Conservation (phyloP, 2,797 vertebrate species). For the Cossypha caffra region DNA sequence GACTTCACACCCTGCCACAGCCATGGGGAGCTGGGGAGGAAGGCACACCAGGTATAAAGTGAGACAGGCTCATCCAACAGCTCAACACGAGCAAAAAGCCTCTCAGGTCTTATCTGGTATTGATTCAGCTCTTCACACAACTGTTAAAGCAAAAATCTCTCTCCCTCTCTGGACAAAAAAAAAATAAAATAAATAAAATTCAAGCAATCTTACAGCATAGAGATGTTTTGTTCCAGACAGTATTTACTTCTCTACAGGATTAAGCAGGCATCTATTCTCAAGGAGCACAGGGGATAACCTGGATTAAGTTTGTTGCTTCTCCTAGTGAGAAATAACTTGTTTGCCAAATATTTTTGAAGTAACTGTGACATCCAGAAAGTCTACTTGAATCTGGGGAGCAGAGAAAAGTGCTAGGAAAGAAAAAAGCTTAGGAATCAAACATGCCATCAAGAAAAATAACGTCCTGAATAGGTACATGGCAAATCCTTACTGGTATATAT, state of each 20-base stretch:
- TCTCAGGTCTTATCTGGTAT: slow-evolving; percentile 52
- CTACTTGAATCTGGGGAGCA: neutral
- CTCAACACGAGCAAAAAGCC: neutral
- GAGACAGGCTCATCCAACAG: neutral
- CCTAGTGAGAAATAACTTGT: slow-evolving; percentile 14
- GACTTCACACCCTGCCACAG: neutral
- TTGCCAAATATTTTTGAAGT: slow-evolving; percentile 13
- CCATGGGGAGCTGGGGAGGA: neutral
- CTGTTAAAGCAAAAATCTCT: slow-evolving; percentile 9
- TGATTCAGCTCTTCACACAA: slow-evolving; percentile 40
- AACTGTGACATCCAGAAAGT: slow-evolving; percentile 14
- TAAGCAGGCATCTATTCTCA: slow-evolving; percentile 19
- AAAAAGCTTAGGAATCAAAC: neutral
- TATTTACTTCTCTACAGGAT: slow-evolving; percentile 32
- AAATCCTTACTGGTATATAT: neutral
- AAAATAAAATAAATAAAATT: slow-evolving; percentile 33
- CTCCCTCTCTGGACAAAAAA: neutral
- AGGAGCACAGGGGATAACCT: slow-evolving; percentile 14
- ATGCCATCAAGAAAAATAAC: neutral
- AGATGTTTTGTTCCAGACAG: slow-evolving; percentile 25
- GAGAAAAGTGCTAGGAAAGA: neutral
- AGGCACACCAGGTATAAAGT: neutral
- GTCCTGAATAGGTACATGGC: neutral
- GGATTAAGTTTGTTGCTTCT: slow-evolving; percentile 40
- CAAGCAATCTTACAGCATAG: neutral